Base-by-base conservation (phyloP, 2,888 invertebrate species). In the Xestoiulus laeticollis region DNA sequence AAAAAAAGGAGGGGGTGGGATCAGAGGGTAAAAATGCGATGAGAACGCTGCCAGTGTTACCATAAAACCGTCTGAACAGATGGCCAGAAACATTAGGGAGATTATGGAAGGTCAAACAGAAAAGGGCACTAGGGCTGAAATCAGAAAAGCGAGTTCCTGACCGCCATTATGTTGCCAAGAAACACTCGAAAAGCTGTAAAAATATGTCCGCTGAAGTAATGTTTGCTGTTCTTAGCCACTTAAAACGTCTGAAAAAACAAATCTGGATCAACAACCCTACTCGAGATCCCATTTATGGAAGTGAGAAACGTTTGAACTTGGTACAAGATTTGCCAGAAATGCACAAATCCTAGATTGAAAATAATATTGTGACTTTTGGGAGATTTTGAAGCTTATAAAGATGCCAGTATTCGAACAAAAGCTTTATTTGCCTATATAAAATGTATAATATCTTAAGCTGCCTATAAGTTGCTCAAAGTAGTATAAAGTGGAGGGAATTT, bases 141-240 rank as follows among this genome's bases (percentile, higher is more conserved):
- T 53, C 53, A 53, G 53, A 53, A 53, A 53, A n/a, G 2, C 53
- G 53, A 53, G 53, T 53, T 53, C 53, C n/a, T 53, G 53, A 19
- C 53, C 53, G 53, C 53, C 53, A 53, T 53, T 53, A 53, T 53
- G 53, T 53, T 53, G 53, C 53, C 53, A 16, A 53, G 53, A 53
- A 53, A 53, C 53, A 53, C 53, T 53, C 53, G 53, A 53, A 53
- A 53, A 53, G n/a, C 53, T 19, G 19, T 53, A 19, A 53, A 53
- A 53, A 16, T n/a, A 53, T 5, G n/a, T 53, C 16, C 12, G 4
- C 53, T 19, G 19, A 53, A 53, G 53, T 53, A 53, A 16, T 53
- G 53, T n/a, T 53, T 53, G 53, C 19, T 53, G 53, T 53, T 19
- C 53, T n/a, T 53, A 53, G n/a, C 48, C 48, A 48, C 48, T 48